A percentile compares a stretch with the other conserved stretches of the same genome.
phyloP scores from a whole-genome alignment of 2,797 vertebrate genomes.

The Alcedo quadribrachys region DNA sequence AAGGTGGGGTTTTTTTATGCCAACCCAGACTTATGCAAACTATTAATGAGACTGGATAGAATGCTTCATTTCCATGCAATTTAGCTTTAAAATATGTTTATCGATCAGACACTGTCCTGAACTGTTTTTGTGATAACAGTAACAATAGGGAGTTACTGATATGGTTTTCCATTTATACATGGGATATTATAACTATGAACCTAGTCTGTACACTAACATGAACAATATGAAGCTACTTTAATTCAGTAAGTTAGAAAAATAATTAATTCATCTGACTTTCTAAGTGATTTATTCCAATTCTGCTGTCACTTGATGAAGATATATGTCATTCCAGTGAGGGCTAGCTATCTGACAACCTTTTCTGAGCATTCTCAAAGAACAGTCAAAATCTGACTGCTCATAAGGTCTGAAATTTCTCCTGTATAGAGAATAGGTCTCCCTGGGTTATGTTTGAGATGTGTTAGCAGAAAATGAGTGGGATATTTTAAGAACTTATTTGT shows the following conservation, averaged over 20 bases:
- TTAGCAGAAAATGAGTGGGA: not conserved
- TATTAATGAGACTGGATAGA: not conserved
- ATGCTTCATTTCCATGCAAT: not conserved
- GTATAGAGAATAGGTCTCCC: not conserved
- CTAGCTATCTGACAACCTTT: not conserved
- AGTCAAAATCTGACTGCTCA: not conserved
- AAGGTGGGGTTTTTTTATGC: not conserved
- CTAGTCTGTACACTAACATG: not conserved
- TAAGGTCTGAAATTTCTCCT: not conserved
- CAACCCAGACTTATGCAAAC: not conserved
- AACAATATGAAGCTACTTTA: not conserved
- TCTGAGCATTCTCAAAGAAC: not conserved
- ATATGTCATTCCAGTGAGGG: not conserved
- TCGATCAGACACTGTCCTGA: not conserved
- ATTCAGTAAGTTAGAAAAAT: not conserved
- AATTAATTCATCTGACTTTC: not conserved
- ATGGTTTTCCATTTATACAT: not conserved
- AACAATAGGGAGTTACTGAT: not conserved
- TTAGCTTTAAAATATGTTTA: not conserved
- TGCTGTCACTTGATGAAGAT: not conserved
- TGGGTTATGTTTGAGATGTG: not conserved
- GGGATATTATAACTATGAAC: not conserved
- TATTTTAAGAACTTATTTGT: not conserved
- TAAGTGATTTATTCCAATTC: not conserved
- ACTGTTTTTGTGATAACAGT: not conserved